phyloP scores from a whole-genome alignment of 2,113 vertebrate species.

The Chrysochloris asiatica region DNA sequence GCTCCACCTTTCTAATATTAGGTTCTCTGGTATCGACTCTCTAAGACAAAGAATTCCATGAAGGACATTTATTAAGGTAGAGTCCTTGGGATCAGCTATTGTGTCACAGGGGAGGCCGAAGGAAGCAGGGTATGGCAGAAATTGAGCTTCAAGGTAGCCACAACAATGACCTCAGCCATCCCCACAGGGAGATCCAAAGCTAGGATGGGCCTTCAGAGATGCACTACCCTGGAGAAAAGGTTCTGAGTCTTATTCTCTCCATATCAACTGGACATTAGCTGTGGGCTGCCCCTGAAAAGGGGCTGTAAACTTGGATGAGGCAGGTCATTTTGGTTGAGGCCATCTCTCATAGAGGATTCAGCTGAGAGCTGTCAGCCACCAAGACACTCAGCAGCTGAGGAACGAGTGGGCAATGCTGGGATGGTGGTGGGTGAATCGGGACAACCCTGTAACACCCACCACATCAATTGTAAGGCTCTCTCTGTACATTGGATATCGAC shows the following conservation, averaged over 20 bases:
- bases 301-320: neutral
- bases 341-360: neutral
- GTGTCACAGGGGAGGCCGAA: rapidly evolving
- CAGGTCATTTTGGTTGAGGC: neutral
- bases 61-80: neutral
- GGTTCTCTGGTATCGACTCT: neutral
- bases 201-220: neutral
- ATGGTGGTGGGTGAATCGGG: rapidly evolving
- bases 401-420: neutral
- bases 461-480: rapidly evolving
- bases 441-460: rapidly evolving
- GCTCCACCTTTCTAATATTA: neutral
- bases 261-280: rapidly evolving
- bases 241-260: rapidly evolving
- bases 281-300: neutral
- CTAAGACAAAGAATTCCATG: neutral
- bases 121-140: rapidly evolving
- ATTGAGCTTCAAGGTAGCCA: rapidly evolving
- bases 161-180: rapidly evolving
- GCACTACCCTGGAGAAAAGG: neutral
- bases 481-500: too few relatives aligned
- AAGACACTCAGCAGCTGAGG: neutral
- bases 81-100: neutral
- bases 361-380: neutral
- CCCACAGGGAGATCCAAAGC: neutral